Evolutionary conservation across 2,888 invertebrate species (phyloP), one percentile per base, ranked within the genome.

Genomic region (Agonopterix heracliana): DNA sequence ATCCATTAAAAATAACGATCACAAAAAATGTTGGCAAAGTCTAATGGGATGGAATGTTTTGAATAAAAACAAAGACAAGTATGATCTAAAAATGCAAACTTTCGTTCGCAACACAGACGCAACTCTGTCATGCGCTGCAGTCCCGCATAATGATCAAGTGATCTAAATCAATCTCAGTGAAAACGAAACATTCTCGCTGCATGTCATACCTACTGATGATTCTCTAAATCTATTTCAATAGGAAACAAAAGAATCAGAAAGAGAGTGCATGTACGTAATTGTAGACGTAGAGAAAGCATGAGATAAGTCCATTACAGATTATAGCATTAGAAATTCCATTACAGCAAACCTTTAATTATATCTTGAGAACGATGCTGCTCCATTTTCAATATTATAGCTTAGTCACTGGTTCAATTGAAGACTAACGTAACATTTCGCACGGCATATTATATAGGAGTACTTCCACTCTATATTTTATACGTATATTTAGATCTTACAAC

Each of bases 91-190:
- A 26, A 26, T 26, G 26, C 26, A 43, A 55, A 69, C 65, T 70
- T 71, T 70, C 67, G 51, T 68, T 68, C 14, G 61, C 49, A 48
- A 53, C 48, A 48, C 58, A 57, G 57, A 26, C 26, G 26, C 59
- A 60, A n/a, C 35, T 45, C 17, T 46, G 61, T 55, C 60, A 66
- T 66, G 69, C 70, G 57, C 61, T 54, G 61, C 52, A 56, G 57
- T 59, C 54, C 59, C 49, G 26, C 47, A 45, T 66, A 64, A 66
- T 60, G 62, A 62, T 54, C 51, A 48, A 58, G 54, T 57, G 59
- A 66, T 65, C 60, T 58, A 49, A 55, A 56, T 59, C 59, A 52
- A 60, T 62, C 54, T 52, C 10, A 50, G 57, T 54, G 51, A 53
- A 54, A 57, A 48, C 51, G 51, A 59, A 54, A 9, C 38, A n/a